These are phyloP conservation scores for Pyrgilauda ruficollis DNA, from an alignment of 2,113 vertebrate genomes.

Conservation along the genomic window DNA sequence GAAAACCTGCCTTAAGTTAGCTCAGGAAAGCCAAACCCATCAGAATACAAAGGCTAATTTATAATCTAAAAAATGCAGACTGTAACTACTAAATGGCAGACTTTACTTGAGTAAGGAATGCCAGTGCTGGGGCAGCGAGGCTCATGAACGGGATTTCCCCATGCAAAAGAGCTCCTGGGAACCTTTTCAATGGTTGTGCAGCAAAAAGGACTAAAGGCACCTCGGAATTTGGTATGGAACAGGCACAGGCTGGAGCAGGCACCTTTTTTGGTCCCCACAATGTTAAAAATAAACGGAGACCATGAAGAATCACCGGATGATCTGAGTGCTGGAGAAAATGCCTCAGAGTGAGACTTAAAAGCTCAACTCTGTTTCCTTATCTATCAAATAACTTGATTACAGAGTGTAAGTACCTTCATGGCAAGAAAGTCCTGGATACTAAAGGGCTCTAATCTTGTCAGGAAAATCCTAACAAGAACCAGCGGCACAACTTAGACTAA, in stretches of 20 bases:
- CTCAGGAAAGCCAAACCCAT: background rate
- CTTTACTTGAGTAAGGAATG: background rate
- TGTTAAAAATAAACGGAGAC: conserved; percentile 24
- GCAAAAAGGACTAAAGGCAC: background rate
- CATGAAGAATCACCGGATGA: conserved; percentile 47
- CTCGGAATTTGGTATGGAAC: fast-evolving
- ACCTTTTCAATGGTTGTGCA: background rate
- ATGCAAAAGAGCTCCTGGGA: background rate
- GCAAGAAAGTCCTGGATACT: conserved; percentile 52
- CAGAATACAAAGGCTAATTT: background rate
- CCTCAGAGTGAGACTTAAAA: conserved; percentile 67
- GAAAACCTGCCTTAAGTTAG: background rate
- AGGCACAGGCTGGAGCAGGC: background rate
- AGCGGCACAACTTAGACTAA: conserved; percentile 39
- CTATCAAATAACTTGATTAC: conserved; percentile 58
- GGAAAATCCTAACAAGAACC: conserved; percentile 55
- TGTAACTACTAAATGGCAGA: background rate
- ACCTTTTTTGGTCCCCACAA: background rate
- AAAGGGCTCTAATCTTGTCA: conserved; percentile 66
- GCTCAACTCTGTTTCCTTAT: conserved; percentile 64
- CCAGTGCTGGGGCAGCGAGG: background rate
- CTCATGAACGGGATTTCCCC: background rate
- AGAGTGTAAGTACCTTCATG: conserved; percentile 60
- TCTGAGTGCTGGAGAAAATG: conserved; percentile 49
- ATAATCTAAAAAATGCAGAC: background rate